Evolutionary conservation across 2,797 vertebrate species (phyloP), one percentile per base, ranked within the genome.

Genomic region (Pseudochirops cupreus): DNA sequence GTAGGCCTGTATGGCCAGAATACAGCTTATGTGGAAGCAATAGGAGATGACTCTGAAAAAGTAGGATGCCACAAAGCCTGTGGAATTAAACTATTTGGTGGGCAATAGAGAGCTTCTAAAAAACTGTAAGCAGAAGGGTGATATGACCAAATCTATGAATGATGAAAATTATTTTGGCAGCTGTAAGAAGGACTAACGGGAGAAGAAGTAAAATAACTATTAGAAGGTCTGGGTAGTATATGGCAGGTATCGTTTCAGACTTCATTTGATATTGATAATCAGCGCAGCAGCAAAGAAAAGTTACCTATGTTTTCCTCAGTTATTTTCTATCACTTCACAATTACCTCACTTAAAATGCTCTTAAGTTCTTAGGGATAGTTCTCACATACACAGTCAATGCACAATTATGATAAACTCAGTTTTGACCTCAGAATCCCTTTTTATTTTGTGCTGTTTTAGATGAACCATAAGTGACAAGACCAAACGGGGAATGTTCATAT

Each of bases 301-400:
- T 94, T 74, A 67, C 55, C 52, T 54, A 46, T 93, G 11, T 91
- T 54, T 67, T 93, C 59, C 29, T n/a, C 56, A 1, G 55, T 95
- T 54, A 74, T 33, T 46, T 55, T 93, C 50, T 89, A 93, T 94
- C 53, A 94, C 52, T 94, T 96, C 82, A 92, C 52, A 90, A 59
- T 74, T 94, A 87, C 26, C n/a, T 91, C 67, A 95, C 87, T 95
- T 74, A 93, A 31, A 93, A 92, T 21, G 59, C 53, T 0, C 91
- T 0, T 33, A 93, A 94, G 24, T 92, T 87, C 56, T 93, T 46
- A 95, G 62, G 50, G 31, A 56, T 2, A 57, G 56, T 94, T 94
- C 46, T 55, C 91, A 96, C 4, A 92, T 13, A 67, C 28, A 94
- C 4, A 93, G 11, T 26, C n/a, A 93, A 62, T 55, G 67, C 28